phyloP scores from a whole-genome alignment of 1,140 invertebrate species.

The Tachypleus tridentatus region DNA sequence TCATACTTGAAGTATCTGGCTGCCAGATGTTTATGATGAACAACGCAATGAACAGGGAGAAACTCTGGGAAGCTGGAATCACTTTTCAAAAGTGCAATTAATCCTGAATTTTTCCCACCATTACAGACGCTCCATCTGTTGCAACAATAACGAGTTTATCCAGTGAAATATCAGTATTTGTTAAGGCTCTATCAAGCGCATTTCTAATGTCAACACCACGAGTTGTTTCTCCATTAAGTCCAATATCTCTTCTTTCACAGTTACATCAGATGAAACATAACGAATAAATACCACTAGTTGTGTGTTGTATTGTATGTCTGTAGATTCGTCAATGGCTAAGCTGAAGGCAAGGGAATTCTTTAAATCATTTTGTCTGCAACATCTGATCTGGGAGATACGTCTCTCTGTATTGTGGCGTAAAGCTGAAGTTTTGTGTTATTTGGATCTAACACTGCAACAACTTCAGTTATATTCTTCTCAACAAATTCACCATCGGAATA shows the following conservation, averaged over 20 bases:
- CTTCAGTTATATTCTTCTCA: constrained; percentile 15
- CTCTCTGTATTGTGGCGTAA: constrained; percentile 11
- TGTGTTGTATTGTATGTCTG: constrained; percentile 6
- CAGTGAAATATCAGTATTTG: no score
- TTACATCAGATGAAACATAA: constrained; percentile 8
- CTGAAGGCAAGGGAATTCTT: constrained; percentile 14
- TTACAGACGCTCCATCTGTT: no score
- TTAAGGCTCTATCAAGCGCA: no score
- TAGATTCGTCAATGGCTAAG: constrained; percentile 1
- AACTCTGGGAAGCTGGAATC: no score
- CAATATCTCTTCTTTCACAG: constrained; percentile 6
- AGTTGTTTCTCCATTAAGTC: constrained; percentile 11
- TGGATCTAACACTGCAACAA: constrained; percentile 16
- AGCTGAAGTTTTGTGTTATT: constrained; percentile 16
- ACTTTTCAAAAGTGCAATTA: no score
- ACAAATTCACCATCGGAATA: constrained; percentile 17
- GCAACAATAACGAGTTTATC: no score
- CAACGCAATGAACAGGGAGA: no score
- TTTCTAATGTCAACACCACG: constrained; percentile 1
- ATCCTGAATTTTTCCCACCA: no score
- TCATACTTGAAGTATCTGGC: no score
- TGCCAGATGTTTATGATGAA: no score
- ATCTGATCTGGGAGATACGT: constrained; percentile 6
- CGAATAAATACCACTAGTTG: constrained; percentile 15
- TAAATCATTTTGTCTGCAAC: constrained; percentile 8